Conservation (phyloP, 2,113 vertebrate species). For the Syrrhaptes paradoxus region DNA sequence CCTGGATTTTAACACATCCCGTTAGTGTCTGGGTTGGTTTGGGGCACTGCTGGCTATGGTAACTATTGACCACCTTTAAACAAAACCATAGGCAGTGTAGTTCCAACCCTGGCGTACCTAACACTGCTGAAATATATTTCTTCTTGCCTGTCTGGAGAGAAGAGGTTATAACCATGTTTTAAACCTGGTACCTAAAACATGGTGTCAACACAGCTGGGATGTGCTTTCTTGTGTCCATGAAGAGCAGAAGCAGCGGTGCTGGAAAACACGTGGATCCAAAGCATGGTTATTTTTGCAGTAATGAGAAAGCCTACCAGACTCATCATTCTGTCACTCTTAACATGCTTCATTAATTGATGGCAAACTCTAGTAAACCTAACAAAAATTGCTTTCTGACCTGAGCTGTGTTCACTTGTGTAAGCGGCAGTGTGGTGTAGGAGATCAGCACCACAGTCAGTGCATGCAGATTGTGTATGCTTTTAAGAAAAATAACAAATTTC, state of each 20-base stretch:
- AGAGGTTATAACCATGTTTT: background rate
- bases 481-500: background rate
- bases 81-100: background rate
- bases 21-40: background rate
- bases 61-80: background rate
- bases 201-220: background rate
- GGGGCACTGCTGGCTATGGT: background rate
- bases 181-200: background rate
- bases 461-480: background rate
- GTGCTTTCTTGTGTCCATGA: slow-evolving; percentile 8
- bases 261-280: background rate
- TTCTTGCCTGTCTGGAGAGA: background rate
- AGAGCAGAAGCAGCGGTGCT: slow-evolving; percentile 36
- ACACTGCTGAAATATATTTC: background rate
- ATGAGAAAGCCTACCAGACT: background rate
- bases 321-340: background rate
- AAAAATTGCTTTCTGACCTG: background rate
- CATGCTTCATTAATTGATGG: background rate
- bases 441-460: background rate
- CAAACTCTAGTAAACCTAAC: background rate
- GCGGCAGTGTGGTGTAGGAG: background rate
- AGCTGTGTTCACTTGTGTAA: background rate
- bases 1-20: background rate
- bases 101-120: background rate
- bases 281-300: background rate